phyloP scores from a whole-genome alignment of 2,797 vertebrate genomes.

The Steatocranus sp. region DNA sequence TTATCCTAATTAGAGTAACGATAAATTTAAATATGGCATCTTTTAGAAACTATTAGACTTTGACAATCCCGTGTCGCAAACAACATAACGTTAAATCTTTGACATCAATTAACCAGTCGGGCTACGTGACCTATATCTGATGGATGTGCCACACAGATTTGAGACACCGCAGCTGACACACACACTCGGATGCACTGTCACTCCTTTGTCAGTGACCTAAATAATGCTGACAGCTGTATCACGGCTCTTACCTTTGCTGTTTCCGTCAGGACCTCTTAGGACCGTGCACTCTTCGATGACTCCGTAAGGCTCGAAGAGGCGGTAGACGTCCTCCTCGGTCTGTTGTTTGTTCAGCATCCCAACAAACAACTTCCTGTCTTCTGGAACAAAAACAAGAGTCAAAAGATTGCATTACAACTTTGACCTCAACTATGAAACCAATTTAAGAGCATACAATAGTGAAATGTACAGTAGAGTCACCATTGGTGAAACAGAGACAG shows the following conservation, averaged over 20 bases:
- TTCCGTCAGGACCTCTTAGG: slow-evolving; percentile 94
- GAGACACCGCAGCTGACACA: not conserved
- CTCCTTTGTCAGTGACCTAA: slow-evolving; percentile 47
- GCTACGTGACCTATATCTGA: slow-evolving; percentile 46
- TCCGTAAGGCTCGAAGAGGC: slow-evolving; percentile 96
- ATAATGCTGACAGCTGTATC: slow-evolving; percentile 44
- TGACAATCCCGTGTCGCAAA: not conserved
- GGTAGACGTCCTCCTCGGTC: slow-evolving; percentile 96
- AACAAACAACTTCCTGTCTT: slow-evolving; percentile 99
- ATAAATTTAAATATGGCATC: not conserved
- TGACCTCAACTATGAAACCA: slow-evolving; percentile 38
- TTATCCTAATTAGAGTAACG: not conserved
- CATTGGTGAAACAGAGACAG: not conserved
- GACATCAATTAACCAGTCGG: not conserved
- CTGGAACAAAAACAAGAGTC: slow-evolving; percentile 84
- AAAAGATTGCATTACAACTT: slow-evolving; percentile 51
- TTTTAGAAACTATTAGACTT: not conserved
- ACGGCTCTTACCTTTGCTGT: slow-evolving; percentile 91
- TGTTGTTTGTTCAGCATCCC: slow-evolving; percentile 99
- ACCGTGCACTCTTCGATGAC: slow-evolving; percentile 98
- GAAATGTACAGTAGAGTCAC: not conserved
- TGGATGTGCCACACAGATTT: slow-evolving; percentile 34
- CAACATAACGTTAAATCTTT: not conserved
- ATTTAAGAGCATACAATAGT: not conserved
- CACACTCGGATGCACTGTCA: slow-evolving; percentile 20